A percentile compares a stretch with the other conserved stretches of the same genome.
phyloP scores from a whole-genome alignment of 2,797 vertebrate species.

The Graptemys geographica region DNA sequence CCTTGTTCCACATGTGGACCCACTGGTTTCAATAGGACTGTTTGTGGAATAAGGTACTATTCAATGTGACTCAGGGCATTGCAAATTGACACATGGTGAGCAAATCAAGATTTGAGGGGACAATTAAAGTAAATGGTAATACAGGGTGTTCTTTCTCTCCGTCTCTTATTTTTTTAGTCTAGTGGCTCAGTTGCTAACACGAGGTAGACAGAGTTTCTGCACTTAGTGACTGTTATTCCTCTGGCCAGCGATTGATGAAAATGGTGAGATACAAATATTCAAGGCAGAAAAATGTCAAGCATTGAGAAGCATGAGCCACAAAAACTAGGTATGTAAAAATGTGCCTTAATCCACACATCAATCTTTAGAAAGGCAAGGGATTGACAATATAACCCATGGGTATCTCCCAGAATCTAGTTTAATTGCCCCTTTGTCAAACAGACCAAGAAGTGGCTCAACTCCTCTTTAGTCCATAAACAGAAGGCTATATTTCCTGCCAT shows the following conservation, averaged over 20 bases:
- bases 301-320: neutral
- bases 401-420: neutral
- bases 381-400: neutral
- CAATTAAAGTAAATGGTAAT: neutral
- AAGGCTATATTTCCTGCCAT: neutral
- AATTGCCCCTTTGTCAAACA: neutral
- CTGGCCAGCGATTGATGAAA: neutral
- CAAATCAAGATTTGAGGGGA: neutral
- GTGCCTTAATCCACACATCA: neutral
- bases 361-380: neutral
- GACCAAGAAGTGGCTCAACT: neutral
- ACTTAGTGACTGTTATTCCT: slow-evolving; percentile 28
- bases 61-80: neutral
- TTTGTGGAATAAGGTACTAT: neutral
- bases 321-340: neutral
- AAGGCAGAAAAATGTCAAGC: neutral
- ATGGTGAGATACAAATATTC: neutral
- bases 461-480: neutral
- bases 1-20: neutral
- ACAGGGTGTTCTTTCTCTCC: neutral
- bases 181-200: slow-evolving; percentile 18
- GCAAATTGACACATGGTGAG: neutral
- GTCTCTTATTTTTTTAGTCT: neutral
- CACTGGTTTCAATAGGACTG: neutral
- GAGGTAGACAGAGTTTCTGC: slow-evolving; percentile 1